A percentile compares a stretch with the other conserved stretches of the same genome.
Conservation (phyloP, 2,888 invertebrate genomes). For the Clanis bilineata region DNA sequence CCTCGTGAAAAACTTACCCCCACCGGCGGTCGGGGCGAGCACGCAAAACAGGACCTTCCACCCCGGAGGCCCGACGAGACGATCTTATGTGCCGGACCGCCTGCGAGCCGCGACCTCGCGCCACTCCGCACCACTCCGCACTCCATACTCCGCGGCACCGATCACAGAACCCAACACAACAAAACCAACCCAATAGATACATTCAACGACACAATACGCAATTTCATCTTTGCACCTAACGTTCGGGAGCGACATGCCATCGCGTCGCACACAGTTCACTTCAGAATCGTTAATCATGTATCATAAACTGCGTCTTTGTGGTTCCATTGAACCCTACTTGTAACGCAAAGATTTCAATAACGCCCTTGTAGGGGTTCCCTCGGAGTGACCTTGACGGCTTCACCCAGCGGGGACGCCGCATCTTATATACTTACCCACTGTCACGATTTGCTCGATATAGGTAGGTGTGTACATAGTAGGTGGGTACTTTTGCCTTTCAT, state of each 20-base stretch:
- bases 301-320: constrained; percentile 20
- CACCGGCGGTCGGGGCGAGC: constrained; percentile 71
- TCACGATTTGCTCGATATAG: constrained; percentile 44
- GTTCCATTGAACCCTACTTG: constrained; percentile 29
- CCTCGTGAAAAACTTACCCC: constrained; percentile 82
- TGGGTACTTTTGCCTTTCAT: constrained; percentile 32
- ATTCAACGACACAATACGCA: background rate
- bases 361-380: constrained; percentile 57
- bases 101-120: constrained; percentile 22
- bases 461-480: constrained; percentile 31
- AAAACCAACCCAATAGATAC: background rate
- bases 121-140: too few relatives aligned
- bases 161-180: background rate
- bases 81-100: constrained; percentile 65
- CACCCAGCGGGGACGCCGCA: constrained; percentile 56
- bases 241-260: background rate
- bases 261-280: background rate
- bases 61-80: constrained; percentile 68
- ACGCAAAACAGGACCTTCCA: constrained; percentile 81
- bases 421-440: constrained; percentile 60
- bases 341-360: constrained; percentile 54
- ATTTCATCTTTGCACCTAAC: background rate
- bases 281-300: background rate
- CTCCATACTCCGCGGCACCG: background rate
- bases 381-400: constrained; percentile 61